phyloP scores from a whole-genome alignment of 2,797 vertebrate genomes.

The Periparus ater region DNA sequence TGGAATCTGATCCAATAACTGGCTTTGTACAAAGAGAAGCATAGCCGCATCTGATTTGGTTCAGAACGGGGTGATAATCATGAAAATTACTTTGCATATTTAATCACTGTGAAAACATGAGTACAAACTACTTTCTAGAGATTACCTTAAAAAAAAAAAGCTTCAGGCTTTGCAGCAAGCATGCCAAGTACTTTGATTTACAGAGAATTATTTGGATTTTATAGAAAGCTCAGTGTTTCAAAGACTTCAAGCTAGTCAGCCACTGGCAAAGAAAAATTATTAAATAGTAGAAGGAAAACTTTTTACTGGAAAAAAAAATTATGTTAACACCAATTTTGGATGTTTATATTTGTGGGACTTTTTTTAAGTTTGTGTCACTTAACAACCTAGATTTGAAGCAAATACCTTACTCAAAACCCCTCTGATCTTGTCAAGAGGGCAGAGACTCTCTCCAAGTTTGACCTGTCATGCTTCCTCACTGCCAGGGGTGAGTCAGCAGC shows the following conservation, averaged over 20 bases:
- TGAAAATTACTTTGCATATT: constrained; percentile 91
- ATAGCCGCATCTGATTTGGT: constrained; percentile 84
- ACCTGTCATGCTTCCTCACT: not conserved
- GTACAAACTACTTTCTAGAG: constrained; percentile 82
- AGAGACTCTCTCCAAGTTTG: not conserved
- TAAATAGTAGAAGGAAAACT: constrained; percentile 46
- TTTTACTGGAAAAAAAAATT: constrained; percentile 21
- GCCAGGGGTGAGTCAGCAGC: not conserved
- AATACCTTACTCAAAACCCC: not conserved
- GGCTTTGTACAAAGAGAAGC: constrained; percentile 82
- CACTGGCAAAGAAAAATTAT: constrained; percentile 50
- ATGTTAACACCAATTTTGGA: not conserved
- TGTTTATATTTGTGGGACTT: not conserved
- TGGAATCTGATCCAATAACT: constrained; percentile 91
- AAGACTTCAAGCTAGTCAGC: constrained; percentile 72
- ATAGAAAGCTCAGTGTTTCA: constrained; percentile 73
- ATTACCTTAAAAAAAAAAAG: constrained; percentile 78
- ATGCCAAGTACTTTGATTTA: constrained; percentile 80
- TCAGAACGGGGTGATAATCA: constrained; percentile 85
- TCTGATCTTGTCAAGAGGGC: not conserved
- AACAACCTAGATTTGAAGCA: not conserved
- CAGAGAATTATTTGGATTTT: constrained; percentile 78
- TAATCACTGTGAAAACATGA: constrained; percentile 86
- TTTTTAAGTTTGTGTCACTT: not conserved
- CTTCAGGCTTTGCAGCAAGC: constrained; percentile 75